These are phyloP conservation scores for Cantharis flavilabris DNA, from an alignment of 2,888 invertebrate genomes.

Conservation along the genomic window DNA sequence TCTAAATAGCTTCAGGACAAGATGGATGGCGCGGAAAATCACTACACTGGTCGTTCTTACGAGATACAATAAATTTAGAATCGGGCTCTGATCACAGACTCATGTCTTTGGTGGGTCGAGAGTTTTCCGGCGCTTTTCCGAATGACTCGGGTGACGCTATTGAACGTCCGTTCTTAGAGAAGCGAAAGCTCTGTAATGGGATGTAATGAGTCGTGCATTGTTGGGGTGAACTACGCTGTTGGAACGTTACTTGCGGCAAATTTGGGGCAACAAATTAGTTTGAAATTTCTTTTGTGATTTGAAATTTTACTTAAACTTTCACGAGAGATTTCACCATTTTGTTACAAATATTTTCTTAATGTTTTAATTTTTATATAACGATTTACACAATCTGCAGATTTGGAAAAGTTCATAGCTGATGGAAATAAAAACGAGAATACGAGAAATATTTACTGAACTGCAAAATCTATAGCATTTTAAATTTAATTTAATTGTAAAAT, in stretches of 20 bases:
- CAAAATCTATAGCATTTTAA: not conserved
- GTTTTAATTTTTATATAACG: not conserved
- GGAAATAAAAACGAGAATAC: not conserved
- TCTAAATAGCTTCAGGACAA: constrained; percentile 43
- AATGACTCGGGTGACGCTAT: constrained; percentile 25
- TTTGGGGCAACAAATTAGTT: constrained; percentile 32
- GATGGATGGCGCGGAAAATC: constrained; percentile 51
- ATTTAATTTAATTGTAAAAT: not conserved
- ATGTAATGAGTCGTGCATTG: constrained; percentile 33
- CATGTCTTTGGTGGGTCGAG: constrained; percentile 24
- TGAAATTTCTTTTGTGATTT: constrained; percentile 31
- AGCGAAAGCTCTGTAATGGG: constrained; percentile 29
- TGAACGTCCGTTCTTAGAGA: constrained; percentile 30
- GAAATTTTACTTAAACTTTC: constrained; percentile 24
- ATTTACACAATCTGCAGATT: not conserved
- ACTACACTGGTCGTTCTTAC: constrained; percentile 48
- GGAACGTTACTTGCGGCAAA: constrained; percentile 33
- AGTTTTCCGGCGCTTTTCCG: constrained; percentile 28
- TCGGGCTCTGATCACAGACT: constrained; percentile 37
- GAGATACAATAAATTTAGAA: constrained; percentile 47
- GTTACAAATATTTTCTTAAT: not conserved
- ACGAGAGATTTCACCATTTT: constrained; percentile 2
- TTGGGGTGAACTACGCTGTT: constrained; percentile 30
- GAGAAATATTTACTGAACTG: not conserved
- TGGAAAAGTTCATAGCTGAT: not conserved